Evolutionary conservation across 2,888 invertebrate genomes (phyloP).

Genomic region (Xestobium rufovillosum): DNA sequence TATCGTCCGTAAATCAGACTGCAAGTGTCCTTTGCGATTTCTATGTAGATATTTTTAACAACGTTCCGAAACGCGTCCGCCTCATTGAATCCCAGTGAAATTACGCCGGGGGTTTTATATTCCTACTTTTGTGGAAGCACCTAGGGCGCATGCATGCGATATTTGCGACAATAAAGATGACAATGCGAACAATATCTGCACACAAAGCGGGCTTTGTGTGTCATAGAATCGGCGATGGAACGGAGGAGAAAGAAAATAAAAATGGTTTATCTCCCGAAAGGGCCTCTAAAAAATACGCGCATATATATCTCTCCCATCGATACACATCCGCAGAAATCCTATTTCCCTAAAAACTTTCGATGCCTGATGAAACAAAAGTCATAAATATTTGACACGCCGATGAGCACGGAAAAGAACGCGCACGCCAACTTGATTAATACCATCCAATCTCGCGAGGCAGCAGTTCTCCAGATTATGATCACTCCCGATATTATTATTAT

Average conservation of each 20-base stretch:
- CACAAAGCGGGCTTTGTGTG: too few species aligned
- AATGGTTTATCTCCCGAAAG: too few species aligned
- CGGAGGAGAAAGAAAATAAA: too few species aligned
- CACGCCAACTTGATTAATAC: constrained; percentile 25
- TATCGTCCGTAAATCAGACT: constrained; percentile 33
- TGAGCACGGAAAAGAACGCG: too few species aligned
- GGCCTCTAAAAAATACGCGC: too few species aligned
- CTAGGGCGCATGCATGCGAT: constrained; percentile 29
- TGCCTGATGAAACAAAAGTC: too few species aligned
- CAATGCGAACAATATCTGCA: constrained; percentile 30
- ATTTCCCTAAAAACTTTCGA: constrained; percentile 28
- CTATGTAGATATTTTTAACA: too few species aligned
- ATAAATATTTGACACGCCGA: too few species aligned
- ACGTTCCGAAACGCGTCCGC: background rate
- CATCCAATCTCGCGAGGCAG: constrained; percentile 25
- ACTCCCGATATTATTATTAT: constrained; percentile 31
- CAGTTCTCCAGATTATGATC: constrained; percentile 31
- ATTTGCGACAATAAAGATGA: constrained; percentile 35
- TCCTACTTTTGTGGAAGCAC: constrained; percentile 28
- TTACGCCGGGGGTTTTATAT: constrained; percentile 30
- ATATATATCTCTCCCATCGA: too few species aligned
- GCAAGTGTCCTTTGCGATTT: too few species aligned
- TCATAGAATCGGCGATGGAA: too few species aligned
- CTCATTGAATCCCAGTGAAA: constrained; percentile 17
- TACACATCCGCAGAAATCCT: too few species aligned